Evolutionary conservation across 2,113 vertebrate genomes (phyloP).

Genomic region (Regulus satrapa): DNA sequence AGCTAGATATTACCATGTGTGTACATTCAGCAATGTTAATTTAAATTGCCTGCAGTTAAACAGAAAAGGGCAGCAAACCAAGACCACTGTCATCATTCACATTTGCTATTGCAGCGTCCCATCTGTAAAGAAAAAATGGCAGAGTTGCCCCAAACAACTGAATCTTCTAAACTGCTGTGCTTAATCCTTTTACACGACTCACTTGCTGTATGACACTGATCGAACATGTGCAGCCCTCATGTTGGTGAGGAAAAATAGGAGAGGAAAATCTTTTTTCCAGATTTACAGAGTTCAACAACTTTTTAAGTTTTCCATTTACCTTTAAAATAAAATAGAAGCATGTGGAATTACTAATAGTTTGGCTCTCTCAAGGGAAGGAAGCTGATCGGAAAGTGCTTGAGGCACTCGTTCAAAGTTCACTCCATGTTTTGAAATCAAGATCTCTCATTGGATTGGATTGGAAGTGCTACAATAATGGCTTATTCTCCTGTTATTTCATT

Average conservation of each 20-base stretch:
- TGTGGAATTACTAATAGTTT: not conserved
- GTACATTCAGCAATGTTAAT: slow-evolving; percentile 9
- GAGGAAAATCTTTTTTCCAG: not conserved
- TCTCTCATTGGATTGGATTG: not conserved
- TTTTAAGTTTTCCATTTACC: not conserved
- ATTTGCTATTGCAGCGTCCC: not conserved
- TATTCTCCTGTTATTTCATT: not conserved
- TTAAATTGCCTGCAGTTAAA: slow-evolving; percentile 2
- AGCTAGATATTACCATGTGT: not conserved
- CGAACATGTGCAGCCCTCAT: not conserved
- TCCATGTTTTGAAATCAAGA: not conserved
- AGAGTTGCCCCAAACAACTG: not conserved
- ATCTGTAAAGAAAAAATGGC: not conserved
- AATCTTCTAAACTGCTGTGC: not conserved
- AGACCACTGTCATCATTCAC: not conserved
- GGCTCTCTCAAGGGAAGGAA: not conserved
- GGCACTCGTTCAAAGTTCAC: not conserved
- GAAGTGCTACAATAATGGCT: not conserved
- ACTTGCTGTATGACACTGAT: not conserved
- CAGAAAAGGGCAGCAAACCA: not conserved
- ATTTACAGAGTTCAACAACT: not conserved
- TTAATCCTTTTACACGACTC: not conserved
- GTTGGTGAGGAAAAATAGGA: not conserved
- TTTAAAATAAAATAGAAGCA: slow-evolving; percentile 5
- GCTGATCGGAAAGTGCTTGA: not conserved